These are phyloP conservation scores for Gila robusta DNA, from an alignment of 2,797 vertebrate genomes.

Conservation along the genomic window DNA sequence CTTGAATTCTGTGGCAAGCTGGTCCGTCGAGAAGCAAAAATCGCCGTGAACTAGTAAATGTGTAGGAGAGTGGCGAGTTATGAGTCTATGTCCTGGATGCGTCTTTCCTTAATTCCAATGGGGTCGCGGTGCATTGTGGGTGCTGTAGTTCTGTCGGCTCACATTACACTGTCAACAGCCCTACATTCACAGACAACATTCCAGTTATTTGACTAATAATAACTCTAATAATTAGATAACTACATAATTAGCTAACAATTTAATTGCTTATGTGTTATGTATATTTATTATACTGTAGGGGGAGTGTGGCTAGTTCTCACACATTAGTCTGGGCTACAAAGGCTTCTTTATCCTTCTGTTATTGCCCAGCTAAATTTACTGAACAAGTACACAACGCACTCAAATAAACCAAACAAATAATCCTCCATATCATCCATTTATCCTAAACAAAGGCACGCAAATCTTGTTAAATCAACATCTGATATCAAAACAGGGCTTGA, in stretches of 20 bases:
- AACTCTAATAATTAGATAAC: background rate
- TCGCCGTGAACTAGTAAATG: constrained; percentile 34
- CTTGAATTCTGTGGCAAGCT: constrained; percentile 15
- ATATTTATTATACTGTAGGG: background rate
- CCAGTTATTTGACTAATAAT: background rate
- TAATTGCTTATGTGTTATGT: background rate
- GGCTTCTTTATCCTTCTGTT: background rate
- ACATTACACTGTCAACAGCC: background rate
- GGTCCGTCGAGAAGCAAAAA: constrained; percentile 15
- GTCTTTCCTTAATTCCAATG: constrained; percentile 63
- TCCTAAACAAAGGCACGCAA: background rate
- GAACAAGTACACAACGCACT: background rate
- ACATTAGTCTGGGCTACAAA: too few species aligned
- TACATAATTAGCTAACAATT: background rate
- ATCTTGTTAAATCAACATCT: background rate
- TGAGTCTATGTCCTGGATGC: constrained; percentile 52
- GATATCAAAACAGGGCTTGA: background rate
- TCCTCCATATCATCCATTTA: background rate
- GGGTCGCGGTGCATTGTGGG: constrained; percentile 61
- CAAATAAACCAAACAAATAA: constrained; percentile 3
- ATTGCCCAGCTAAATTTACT: background rate
- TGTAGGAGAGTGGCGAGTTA: constrained; percentile 72
- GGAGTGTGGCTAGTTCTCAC: background rate
- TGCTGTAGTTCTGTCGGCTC: constrained; percentile 70
- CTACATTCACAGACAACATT: background rate